Evolutionary conservation across 2,888 invertebrate genomes (phyloP).

Genomic region (Ochropleura leucogaster): DNA sequence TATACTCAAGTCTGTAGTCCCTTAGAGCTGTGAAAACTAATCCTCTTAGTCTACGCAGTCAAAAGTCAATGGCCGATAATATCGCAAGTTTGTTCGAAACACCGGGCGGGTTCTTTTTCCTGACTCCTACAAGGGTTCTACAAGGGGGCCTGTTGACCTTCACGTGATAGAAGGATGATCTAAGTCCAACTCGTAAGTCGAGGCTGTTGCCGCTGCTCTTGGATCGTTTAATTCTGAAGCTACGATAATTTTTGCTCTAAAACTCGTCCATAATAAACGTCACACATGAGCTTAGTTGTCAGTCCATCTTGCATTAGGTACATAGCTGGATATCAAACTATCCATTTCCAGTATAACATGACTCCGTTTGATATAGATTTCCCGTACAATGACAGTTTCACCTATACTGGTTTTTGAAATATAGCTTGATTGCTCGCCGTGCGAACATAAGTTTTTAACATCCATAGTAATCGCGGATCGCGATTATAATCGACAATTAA

Average conservation of each 20-base stretch:
- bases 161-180: too few relatives aligned
- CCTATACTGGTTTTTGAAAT: neutral
- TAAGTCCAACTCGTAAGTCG: neutral
- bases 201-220: neutral
- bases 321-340: neutral
- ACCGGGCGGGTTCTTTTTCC: too few relatives aligned
- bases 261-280: neutral
- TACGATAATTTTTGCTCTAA: neutral
- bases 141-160: too few relatives aligned
- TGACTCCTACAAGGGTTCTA: too few relatives aligned
- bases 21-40: too few relatives aligned
- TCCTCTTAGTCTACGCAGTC: too few relatives aligned
- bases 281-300: neutral
- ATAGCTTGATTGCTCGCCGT: too few relatives aligned
- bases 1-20: too few relatives aligned
- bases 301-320: constrained; percentile 6
- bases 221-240: neutral
- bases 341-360: neutral
- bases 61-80: too few relatives aligned
- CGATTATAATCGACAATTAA: constrained; percentile 54
- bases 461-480: constrained; percentile 19
- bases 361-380: neutral
- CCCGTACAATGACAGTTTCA: neutral
- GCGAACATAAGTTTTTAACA: constrained; percentile 27
- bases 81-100: too few relatives aligned